Base-by-base conservation (phyloP, 2,888 invertebrate species). In the Pollenia angustigena region DNA sequence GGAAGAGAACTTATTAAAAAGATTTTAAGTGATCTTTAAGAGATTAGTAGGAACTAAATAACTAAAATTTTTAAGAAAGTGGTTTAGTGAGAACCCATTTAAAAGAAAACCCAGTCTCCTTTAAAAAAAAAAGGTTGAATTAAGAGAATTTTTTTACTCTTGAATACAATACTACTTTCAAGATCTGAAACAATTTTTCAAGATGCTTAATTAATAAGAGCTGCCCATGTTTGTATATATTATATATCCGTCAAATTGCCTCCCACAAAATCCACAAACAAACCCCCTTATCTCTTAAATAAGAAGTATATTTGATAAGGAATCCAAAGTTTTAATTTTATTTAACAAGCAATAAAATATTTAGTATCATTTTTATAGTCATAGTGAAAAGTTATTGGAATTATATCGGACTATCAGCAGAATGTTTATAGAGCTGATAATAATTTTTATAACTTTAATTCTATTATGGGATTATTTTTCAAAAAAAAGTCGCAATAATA, bases 401-500 rank as follows among this genome's bases (percentile, higher is more conserved):
- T 72, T 23, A 1, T 54, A 7, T 42, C n/a, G 16, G 1, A 1
- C 16, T 23, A 12, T 11, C 11, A 12, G 42, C 10, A 12, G 72
- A 78, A 92, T 92, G 89, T 89, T 89, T 60, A 32, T 90, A 42
- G 92, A 91, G 87, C 54, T 90, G 4, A 0, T 89, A 4, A 60
- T 91, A 32, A 54, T 89, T 18, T 42, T 90, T 0, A 4, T 90
- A 4, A 87, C 88, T 8, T 32, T 89, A 2, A 44, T 91, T 3
- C 42, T 91, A 2, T 78, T 89, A 3, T 91, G 89, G 88, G 91
- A 92, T 48, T 92, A 91, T 82, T 56, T 92, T 4, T 83, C 81
- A 16, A 91, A 91, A 18, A 92, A 90, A 64, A 86, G 88, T n/a
- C 89, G 89, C 40, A 91, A 91, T 88, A 91, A 91, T 62, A 88